These are phyloP conservation scores for Megaceryle torquata DNA, from an alignment of 2,113 vertebrate species.

Conservation along the genomic window DNA sequence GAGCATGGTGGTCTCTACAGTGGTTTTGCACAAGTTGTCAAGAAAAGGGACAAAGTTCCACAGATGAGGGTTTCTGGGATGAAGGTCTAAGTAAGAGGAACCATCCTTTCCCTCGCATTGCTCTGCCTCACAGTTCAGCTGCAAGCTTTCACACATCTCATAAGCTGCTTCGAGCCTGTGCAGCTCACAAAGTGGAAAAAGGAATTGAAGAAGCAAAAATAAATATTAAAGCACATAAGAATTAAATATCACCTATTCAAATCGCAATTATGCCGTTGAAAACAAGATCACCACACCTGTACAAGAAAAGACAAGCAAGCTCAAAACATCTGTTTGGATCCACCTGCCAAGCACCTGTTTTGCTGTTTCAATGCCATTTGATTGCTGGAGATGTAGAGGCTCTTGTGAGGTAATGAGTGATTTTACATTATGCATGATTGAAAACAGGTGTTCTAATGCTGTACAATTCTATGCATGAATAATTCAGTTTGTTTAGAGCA, in stretches of 20 bases:
- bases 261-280: conserved; percentile 92
- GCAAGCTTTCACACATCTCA: not conserved
- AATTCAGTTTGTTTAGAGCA: conserved; percentile 92
- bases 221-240: conserved; percentile 95
- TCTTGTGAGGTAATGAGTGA: conserved; percentile 98
- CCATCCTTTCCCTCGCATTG: not conserved
- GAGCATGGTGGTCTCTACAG: not conserved
- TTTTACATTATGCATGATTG: conserved; percentile 95
- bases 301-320: conserved; percentile 86
- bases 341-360: conserved; percentile 99
- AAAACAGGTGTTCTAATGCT: conserved; percentile 98
- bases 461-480: conserved; percentile 92
- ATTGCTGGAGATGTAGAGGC: conserved; percentile 96
- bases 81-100: not conserved
- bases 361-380: conserved; percentile 95
- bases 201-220: conserved; percentile 83
- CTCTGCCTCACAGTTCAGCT: not conserved
- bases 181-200: conserved; percentile 43
- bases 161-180: conserved; percentile 26
- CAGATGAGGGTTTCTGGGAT: not conserved
- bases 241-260: conserved; percentile 96
- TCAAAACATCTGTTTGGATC: conserved; percentile 92
- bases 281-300: conserved; percentile 96
- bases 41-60: not conserved
- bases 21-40: not conserved